Evolutionary conservation across 2,888 invertebrate species (phyloP), one percentile per base, ranked within the genome.

Genomic region (Seladonia tumulorum): DNA sequence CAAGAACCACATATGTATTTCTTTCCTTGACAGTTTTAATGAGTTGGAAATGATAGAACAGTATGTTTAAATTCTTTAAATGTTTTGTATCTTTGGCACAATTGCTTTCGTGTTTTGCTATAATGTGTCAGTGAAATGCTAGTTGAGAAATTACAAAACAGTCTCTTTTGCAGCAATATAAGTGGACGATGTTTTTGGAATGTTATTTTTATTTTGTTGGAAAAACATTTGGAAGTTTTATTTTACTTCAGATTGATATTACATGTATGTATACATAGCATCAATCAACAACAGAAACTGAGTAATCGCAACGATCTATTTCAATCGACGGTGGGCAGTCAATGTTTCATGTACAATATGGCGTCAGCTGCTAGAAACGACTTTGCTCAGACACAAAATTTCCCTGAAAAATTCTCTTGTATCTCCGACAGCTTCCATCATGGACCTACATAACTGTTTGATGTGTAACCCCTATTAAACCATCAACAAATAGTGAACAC

Each of bases 351-450:
- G 39, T 22, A 5, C 66, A 35, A 68, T 22, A 22, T 18, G 66
- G 66, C 66, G 66, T 35, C 66, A 68, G 66, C 66, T 68, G 66
- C 35, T 35, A 39, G 66, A 22, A 68, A 68, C 66, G 66, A 35
- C 39, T 68, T 22, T 35, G 57, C 10, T 18, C 35, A 22, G 35
- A 66, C 29, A 39, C 29, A 22, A 68, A 68, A 68, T 68, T 35
- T 18, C 35, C 4, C 35, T 22, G 35, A 35, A 35, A 68, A 68
- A 68, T 39, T 35, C 18, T 35, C 35, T 10, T 68, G 35, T 35
- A 39, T 39, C 66, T 68, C 39, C 39, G 66, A 35, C 18, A 68
- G 8, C 22, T 22, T 39, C 18, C 18, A 68, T 10, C 16, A 2
- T 68, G 18, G 8, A 2, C 7, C 29, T 39, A 22, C 5, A 7